Conservation (phyloP, 2,888 invertebrate genomes). For the Gryllus longicercus region DNA sequence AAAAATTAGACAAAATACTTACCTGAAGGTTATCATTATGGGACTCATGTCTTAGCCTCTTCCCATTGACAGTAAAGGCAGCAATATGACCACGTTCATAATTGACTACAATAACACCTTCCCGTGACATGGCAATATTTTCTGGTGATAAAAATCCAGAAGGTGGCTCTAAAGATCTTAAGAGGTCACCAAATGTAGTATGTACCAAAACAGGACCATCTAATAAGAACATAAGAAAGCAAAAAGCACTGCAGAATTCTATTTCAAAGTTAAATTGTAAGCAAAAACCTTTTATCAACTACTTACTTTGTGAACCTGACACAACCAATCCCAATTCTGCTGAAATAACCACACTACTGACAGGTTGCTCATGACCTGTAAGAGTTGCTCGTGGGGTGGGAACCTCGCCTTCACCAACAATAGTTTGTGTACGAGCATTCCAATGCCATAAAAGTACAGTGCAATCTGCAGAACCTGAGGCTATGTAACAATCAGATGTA, state of each 20-base stretch:
- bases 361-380: constrained; percentile 95
- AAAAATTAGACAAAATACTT: constrained; percentile 38
- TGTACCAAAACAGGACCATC: constrained; percentile 96
- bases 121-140: constrained; percentile 89
- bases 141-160: constrained; percentile 72
- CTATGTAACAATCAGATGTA: constrained; percentile 98
- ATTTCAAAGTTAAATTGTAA: background rate
- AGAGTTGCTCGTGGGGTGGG: constrained; percentile 95
- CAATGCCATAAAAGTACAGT: constrained; percentile 98
- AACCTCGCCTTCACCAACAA: constrained; percentile 93
- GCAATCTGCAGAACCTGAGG: constrained; percentile 96
- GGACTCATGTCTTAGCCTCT: constrained; percentile 81
- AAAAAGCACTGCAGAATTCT: too few species aligned
- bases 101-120: constrained; percentile 92
- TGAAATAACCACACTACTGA: constrained; percentile 92
- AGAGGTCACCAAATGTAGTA: constrained; percentile 94
- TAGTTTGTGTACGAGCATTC: constrained; percentile 93
- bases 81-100: constrained; percentile 90
- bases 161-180: constrained; percentile 85
- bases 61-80: constrained; percentile 92
- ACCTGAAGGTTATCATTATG: constrained; percentile 95
- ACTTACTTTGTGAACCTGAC: constrained; percentile 76
- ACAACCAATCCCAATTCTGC: constrained; percentile 97
- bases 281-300: background rate
- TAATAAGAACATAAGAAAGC: constrained; percentile 44